These are phyloP conservation scores for Apostichopus japonicus DNA, from an alignment of 35 echinoderm and acorn worm genomes.

Conservation along the genomic window DNA sequence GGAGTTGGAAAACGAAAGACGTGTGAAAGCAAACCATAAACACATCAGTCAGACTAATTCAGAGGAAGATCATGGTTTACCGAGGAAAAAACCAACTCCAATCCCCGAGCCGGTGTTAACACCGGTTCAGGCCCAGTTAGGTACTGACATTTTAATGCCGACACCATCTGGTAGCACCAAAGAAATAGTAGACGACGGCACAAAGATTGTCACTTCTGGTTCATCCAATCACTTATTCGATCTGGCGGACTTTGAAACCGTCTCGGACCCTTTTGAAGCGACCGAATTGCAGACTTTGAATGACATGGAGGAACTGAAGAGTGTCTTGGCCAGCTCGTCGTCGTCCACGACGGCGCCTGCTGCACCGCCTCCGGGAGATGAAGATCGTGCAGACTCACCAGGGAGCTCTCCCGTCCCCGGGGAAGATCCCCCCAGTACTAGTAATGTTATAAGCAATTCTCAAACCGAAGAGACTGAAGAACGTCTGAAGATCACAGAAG, in stretches of 20 bases:
- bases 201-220: neutral
- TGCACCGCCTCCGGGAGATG: neutral
- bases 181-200: neutral
- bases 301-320: slow-evolving; percentile 92
- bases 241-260: slow-evolving; percentile 84
- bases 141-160: slow-evolving; percentile 53
- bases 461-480: neutral
- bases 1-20: slow-evolving; percentile 20
- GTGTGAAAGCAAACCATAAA: slow-evolving; percentile 22
- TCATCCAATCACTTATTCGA: slow-evolving; percentile 46
- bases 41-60: neutral
- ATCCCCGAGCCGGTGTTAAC: neutral
- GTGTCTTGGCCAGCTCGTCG: slow-evolving; percentile 67
- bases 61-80: neutral
- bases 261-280: slow-evolving; percentile 88
- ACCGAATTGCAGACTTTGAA: slow-evolving; percentile 93
- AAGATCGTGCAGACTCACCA: neutral
- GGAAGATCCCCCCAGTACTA: neutral
- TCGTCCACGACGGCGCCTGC: neutral
- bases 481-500: neutral
- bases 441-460: neutral
- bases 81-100: neutral
- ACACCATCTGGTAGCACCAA: slow-evolving; percentile 30
- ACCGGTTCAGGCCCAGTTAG: slow-evolving; percentile 33
- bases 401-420: neutral